Base-by-base conservation (phyloP, 2,113 vertebrate species). In the Heptranchias perlo region DNA sequence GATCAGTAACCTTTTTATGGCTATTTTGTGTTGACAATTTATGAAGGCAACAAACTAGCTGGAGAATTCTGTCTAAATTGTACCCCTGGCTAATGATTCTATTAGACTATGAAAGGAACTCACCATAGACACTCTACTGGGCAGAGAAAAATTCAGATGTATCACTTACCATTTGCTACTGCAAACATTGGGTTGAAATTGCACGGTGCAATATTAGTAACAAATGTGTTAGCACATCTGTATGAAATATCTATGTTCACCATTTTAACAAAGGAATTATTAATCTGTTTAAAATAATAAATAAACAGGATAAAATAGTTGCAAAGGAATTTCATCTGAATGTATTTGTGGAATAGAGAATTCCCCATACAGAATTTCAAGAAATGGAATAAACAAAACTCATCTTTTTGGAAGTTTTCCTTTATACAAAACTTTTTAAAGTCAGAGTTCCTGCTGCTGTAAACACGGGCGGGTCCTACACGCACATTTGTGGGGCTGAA, bases 41-140 rank as follows among this genome's bases (percentile, higher is more conserved):
- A 69, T 28, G 44, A 69, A 95, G 64, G 64, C 94, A 69, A 69
- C 64, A 95, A 95, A 95, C 44, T 35, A 65, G 28, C 65, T 95
- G 44, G 94, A 95, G 65, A 69, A 93, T 93, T 61, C 58, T 44
- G 18, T 31, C 62, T 95, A 52, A 69, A 52, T 52, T 52, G 44
- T 49, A 52, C 39, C 28, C 28, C 47, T 95, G 94, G 58, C 89
- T 93, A 93, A 64, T 93, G 89, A 93, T 93, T 93, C 89, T 13
- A 93, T 93, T 93, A 93, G 61, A 93, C 89, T 92, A 31, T 91
- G 89, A 93, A 93, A 62, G 89, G 54, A 93, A 64, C 89, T 62
- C 89, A 62, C 58, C 58, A 93, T 39, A 93, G 89, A 3, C 89
- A 93, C 35, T 93, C 14, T 61, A 23, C 31, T 18, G 35, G 58